Base-by-base conservation (phyloP, 2,888 invertebrate genomes). In the Nomada hirtipes region DNA sequence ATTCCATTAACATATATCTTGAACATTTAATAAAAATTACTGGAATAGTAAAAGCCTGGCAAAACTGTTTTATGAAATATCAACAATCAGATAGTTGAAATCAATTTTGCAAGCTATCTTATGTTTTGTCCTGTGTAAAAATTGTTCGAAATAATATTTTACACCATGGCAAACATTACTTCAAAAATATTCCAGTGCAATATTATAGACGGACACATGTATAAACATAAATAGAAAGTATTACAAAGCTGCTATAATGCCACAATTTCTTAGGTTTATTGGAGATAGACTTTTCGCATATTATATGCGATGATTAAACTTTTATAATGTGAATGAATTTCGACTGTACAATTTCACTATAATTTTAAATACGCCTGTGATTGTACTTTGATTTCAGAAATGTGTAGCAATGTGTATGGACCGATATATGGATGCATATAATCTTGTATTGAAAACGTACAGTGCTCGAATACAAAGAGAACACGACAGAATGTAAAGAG, bases 341-440 rank as follows among this genome's bases (percentile, higher is more conserved):
- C 18, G 7, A 10, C 50, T 26, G 7, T 4, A 20, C 18, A 47
- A 47, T 26, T 57, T 18, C 23, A 26, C 23, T 36, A 29, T 29
- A 47, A 47, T 15, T 47, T 47, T 47, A 47, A 47, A 47, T 15
- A n/a, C 72, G 63, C 53, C 71, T 26, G 13, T 75, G 67, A 57
- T 76, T 26, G 71, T 44, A 57, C 57, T 86, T 89, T 87, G 85
- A 82, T 95, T 95, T 68, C 96, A 99, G 96, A 98, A 98, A 96
- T 99, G 99, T 93, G 96, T 99, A 89, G 98, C 98, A 0, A 98
- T 98, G 98, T 99, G 99, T 94, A 98, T 99, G 98, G 99, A 99
- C 94, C 96, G 99, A 91, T 99, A 98, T 95, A 98, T 99, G 97
- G 99, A 99, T 92, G 96, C 98, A 3, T 98, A 98, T 97, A 98